A percentile compares a stretch with the other conserved stretches of the same genome.
Conservation (phyloP, 2,113 vertebrate species). For the Toxotes jaculatrix region DNA sequence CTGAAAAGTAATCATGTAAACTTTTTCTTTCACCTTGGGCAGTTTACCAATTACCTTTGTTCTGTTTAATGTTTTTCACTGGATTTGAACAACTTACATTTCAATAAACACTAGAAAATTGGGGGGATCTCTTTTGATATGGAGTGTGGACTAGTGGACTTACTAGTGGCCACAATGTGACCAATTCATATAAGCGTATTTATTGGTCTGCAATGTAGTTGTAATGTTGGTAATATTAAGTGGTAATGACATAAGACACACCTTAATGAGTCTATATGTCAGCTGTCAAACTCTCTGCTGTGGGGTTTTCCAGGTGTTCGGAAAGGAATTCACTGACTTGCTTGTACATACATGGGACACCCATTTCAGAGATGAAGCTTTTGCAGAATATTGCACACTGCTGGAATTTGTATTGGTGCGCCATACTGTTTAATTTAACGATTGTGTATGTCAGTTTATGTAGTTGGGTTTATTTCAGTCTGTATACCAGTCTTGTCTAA, state of each 20-base stretch:
- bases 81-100: no score
- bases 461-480: background rate
- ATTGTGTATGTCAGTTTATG: background rate
- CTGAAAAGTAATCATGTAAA: no score
- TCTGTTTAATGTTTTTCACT: no score
- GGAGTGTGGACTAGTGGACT: no score
- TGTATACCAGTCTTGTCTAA: background rate
- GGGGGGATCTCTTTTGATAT: no score
- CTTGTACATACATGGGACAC: background rate
- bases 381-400: background rate
- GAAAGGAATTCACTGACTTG: background rate
- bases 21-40: no score
- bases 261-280: background rate
- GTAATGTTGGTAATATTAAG: background rate
- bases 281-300: background rate
- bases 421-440: no score
- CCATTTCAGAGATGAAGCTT: background rate
- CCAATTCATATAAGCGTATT: background rate
- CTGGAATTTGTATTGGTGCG: background rate
- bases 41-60: no score
- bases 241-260: background rate
- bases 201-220: no score
- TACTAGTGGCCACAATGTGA: no score
- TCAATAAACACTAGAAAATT: no score
- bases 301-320: background rate